phyloP scores from a whole-genome alignment of 2,797 vertebrate species.

The Sebastes taczanowskii region DNA sequence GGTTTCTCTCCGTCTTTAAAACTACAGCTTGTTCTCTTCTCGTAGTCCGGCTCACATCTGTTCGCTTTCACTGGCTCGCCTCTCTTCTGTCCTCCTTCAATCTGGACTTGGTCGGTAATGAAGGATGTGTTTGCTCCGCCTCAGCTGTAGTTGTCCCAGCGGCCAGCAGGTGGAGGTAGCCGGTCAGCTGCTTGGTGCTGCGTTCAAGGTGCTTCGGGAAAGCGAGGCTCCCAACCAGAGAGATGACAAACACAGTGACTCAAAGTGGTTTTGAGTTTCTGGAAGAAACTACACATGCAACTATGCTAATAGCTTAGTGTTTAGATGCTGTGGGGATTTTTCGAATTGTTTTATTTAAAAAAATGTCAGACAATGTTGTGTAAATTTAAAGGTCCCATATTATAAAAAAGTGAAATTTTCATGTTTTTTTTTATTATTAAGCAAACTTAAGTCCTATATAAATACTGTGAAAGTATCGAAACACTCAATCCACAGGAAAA shows the following conservation, averaged over 20 bases:
- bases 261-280: neutral
- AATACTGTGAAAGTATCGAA: no score
- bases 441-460: no score
- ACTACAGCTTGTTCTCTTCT: constrained; percentile 64
- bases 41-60: constrained; percentile 84
- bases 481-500: no score
- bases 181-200: neutral
- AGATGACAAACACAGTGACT: neutral
- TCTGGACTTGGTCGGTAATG: constrained; percentile 60
- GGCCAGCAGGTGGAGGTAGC: constrained; percentile 70
- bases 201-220: constrained; percentile 55
- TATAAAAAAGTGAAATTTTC: no score
- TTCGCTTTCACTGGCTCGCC: constrained; percentile 63
- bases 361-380: neutral
- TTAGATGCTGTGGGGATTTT: neutral
- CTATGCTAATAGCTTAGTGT: neutral
- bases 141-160: constrained; percentile 50
- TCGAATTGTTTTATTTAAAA: rapidly evolving
- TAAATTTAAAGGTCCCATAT: neutral
- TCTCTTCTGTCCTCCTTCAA: constrained; percentile 62
- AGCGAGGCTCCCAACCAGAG: neutral
- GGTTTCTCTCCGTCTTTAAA: constrained; percentile 61
- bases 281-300: neutral
- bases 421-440: no score
- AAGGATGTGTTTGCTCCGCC: constrained; percentile 86